Base-by-base conservation (phyloP, 1,140 invertebrate genomes). In the Aphelinus certus region DNA sequence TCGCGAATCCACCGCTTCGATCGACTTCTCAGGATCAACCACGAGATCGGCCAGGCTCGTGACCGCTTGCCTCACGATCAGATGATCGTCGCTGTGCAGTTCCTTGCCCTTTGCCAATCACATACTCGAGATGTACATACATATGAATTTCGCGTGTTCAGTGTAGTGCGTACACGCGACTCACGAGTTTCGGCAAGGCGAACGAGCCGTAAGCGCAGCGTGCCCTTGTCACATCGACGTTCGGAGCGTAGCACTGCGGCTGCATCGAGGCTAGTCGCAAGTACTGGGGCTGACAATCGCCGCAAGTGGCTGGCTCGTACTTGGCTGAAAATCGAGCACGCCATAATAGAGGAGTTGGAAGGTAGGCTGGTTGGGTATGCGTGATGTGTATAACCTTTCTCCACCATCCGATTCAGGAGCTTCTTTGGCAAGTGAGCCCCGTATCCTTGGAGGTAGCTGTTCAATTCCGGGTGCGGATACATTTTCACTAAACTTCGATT, bases 121-220 rank as follows among this genome's bases (percentile, higher is more conserved):
- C 26, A 26, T 26, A 26, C 26, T 26, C 26, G 26, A 26, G 26
- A 26, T 26, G 26, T 26, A 26, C 26, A 26, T 26, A 26, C 26
- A 26, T 26, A 26, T 26, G 26, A 26, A 26, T 26, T 26, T 26
- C 26, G 26, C 26, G 26, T 26, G 26, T 26, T 26, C 26, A 26
- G 26, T 26, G 26, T 26, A 26, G 26, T 26, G 26, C 26, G 26
- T 26, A 26, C 26, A 26, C 26, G 43, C 5, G 61, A 75, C 63
- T 73, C 60, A 83, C 82, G 70, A 83, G 76, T 72, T 79, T 79
- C 7, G 81, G 76, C 5, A 83, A 60, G 48, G 80, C 81, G 53
- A 72, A 76, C 55, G 56, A 48, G 3, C 79, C 79, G 60, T 71
- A 82, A 68, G 77, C 80, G 49, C 76, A 76, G 68, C 77, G 64